A percentile compares a stretch with the other conserved stretches of the same genome.
These are phyloP conservation scores for Epistrophella euchroma DNA, from an alignment of 2,888 invertebrate genomes.

Conservation along the genomic window DNA sequence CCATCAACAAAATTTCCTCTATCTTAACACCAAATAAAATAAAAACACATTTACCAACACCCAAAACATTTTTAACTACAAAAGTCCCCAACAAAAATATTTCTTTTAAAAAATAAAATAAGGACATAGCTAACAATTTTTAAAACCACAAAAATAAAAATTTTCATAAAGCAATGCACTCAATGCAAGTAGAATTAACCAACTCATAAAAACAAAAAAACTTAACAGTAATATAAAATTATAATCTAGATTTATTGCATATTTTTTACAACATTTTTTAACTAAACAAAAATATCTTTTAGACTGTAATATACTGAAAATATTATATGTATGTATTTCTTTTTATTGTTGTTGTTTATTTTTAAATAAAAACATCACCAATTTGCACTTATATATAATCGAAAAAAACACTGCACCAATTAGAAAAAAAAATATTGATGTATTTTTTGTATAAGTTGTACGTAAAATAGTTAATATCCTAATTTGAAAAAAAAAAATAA, in stretches of 20 bases:
- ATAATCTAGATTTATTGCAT: conserved; percentile 49
- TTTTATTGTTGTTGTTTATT: conserved; percentile 45
- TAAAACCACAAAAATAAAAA: conserved; percentile 26
- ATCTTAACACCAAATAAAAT: conserved; percentile 24
- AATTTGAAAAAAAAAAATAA: conserved; percentile 12
- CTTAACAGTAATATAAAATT: conserved; percentile 30
- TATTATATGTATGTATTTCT: conserved; percentile 18
- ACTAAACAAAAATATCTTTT: conserved; percentile 29
- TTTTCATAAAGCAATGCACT: conserved; percentile 67
- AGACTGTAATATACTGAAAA: conserved; percentile 27
- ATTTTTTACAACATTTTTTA: conserved; percentile 54
- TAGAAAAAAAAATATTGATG: conserved; percentile 33
- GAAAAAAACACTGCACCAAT: conserved; percentile 66
- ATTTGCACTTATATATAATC: conserved; percentile 67
- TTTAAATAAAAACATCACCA: conserved; percentile 56
- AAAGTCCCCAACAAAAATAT: conserved; percentile 28
- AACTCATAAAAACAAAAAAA: conserved; percentile 21
- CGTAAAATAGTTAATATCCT: conserved; percentile 15
- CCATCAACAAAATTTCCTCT: conserved; percentile 17
- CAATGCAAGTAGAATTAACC: conserved; percentile 69
- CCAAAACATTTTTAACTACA: conserved; percentile 11
- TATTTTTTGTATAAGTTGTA: conserved; percentile 12
- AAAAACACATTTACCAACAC: conserved; percentile 7
- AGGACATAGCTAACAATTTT: not conserved
- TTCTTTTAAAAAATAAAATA: conserved; percentile 2